Evolutionary conservation across 2,797 vertebrate species (phyloP).

Genomic region (Siniperca undulata): DNA sequence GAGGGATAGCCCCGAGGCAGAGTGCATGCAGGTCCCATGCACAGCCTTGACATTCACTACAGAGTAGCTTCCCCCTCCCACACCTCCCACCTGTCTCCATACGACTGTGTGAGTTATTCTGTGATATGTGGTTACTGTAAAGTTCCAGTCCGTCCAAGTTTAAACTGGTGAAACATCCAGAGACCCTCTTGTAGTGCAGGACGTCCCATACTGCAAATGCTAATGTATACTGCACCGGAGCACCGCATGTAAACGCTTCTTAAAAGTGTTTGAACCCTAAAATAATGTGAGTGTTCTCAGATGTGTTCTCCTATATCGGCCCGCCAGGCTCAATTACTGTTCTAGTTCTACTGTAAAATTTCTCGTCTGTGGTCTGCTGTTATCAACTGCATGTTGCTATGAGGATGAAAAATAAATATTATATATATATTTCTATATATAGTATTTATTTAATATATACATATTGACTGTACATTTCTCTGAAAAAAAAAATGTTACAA

Average conservation of each 20-base stretch:
- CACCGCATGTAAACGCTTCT: slow-evolving; percentile 77
- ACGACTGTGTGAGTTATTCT: slow-evolving; percentile 72
- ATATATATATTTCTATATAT: slow-evolving; percentile 83
- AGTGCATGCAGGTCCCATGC: slow-evolving; percentile 82
- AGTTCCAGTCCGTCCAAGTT: slow-evolving; percentile 78
- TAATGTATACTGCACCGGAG: slow-evolving; percentile 64
- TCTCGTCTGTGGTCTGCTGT: slow-evolving; percentile 86
- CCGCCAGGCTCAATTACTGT: slow-evolving; percentile 77
- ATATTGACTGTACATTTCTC: slow-evolving; percentile 86
- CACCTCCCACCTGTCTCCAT: slow-evolving; percentile 4
- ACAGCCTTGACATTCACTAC: slow-evolving; percentile 62
- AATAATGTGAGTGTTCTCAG: slow-evolving; percentile 81
- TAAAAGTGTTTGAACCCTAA: slow-evolving; percentile 68
- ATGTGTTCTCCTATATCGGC: slow-evolving; percentile 70
- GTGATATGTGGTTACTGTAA: slow-evolving; percentile 78
- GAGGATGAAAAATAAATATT: slow-evolving; percentile 79
- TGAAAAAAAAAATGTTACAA: slow-evolving; percentile 70
- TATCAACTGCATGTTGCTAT: slow-evolving; percentile 86
- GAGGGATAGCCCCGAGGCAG: slow-evolving; percentile 54
- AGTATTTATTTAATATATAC: slow-evolving; percentile 85
- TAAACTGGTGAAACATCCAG: slow-evolving; percentile 65
- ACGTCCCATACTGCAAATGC: slow-evolving; percentile 47
- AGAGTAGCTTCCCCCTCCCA: slow-evolving; percentile 10
- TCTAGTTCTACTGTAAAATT: slow-evolving; percentile 83
- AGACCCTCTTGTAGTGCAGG: slow-evolving; percentile 59